Percentiles rank a stretch among this genome's conserved stretches.
These are phyloP conservation scores for Schizopygopsis pylzovi DNA, from an alignment of 2,797 vertebrate species.

Conservation along the genomic window DNA sequence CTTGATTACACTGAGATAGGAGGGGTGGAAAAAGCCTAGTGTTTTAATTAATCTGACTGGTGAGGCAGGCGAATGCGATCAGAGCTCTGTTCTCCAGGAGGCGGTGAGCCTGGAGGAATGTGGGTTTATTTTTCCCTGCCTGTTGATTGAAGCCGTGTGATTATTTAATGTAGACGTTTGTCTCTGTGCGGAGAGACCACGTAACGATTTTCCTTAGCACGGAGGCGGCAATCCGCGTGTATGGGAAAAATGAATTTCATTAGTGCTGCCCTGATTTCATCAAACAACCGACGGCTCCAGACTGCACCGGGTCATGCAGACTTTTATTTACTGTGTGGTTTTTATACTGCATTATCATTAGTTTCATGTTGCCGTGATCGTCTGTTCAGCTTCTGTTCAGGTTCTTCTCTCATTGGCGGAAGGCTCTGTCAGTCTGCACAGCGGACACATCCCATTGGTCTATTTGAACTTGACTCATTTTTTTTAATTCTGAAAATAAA, in stretches of 20 bases:
- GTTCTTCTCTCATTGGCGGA: conserved; percentile 14
- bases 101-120: conserved; percentile 55
- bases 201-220: conserved; percentile 39
- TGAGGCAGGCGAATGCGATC: conserved; percentile 47
- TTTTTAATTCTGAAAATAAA: background rate
- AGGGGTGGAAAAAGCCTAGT: conserved; percentile 41
- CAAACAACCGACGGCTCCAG: conserved; percentile 30
- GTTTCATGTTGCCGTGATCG: conserved; percentile 11
- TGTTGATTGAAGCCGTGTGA: conserved; percentile 59
- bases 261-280: conserved; percentile 51
- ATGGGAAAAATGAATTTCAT: conserved; percentile 45
- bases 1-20: conserved; percentile 48
- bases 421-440: conserved; percentile 5
- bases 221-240: conserved; percentile 30
- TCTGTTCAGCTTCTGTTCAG: background rate
- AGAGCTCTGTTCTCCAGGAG: conserved; percentile 54
- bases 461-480: background rate
- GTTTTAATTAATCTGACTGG: conserved; percentile 56
- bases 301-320: conserved; percentile 45
- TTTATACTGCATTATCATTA: conserved; percentile 29
- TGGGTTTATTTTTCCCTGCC: conserved; percentile 60
- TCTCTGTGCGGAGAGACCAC: conserved; percentile 38
- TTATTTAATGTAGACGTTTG: conserved; percentile 56
- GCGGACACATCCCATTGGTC: background rate
- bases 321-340: conserved; percentile 32